A percentile compares a stretch with the other conserved stretches of the same genome.
Conservation (phyloP, 1,140 invertebrate genomes). For the Calycopis cecrops region DNA sequence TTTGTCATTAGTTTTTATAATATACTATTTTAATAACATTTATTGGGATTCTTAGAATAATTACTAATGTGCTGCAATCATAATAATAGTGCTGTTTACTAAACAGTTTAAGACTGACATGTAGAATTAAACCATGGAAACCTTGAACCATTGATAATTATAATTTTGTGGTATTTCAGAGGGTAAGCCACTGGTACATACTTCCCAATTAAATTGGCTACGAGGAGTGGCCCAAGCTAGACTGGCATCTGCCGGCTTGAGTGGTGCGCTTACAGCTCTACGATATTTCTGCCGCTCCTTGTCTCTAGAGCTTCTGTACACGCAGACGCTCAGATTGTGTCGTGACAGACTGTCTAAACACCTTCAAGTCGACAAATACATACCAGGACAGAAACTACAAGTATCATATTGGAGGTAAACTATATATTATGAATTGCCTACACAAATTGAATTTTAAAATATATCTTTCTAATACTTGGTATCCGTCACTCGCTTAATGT, state of each 20-base stretch:
- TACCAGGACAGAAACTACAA: conserved; percentile 89
- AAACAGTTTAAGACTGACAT: no score
- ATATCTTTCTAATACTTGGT: no score
- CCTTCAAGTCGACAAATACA: conserved; percentile 94
- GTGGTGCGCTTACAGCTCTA: conserved; percentile 86
- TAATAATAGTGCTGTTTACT: no score
- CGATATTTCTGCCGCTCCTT: conserved; percentile 97
- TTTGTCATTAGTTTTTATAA: background rate
- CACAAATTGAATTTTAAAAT: no score
- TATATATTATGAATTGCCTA: background rate
- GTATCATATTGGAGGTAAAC: conserved; percentile 94
- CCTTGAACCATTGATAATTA: background rate
- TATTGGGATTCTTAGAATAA: no score
- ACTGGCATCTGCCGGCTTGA: conserved; percentile 88
- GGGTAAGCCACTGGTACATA: conserved; percentile 95
- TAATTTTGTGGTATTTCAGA: conserved; percentile 76
- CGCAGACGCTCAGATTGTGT: conserved; percentile 92
- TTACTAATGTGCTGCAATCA: no score
- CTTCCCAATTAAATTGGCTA: conserved; percentile 93
- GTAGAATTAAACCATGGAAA: no score
- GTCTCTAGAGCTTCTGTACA: conserved; percentile 96
- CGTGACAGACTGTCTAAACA: conserved; percentile 92
- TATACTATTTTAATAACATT: no score
- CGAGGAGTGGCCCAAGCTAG: conserved; percentile 93
- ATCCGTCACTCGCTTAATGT: no score